Evolutionary conservation across 2,888 invertebrate genomes (phyloP).

Genomic region (Gisinianus flammeolus): DNA sequence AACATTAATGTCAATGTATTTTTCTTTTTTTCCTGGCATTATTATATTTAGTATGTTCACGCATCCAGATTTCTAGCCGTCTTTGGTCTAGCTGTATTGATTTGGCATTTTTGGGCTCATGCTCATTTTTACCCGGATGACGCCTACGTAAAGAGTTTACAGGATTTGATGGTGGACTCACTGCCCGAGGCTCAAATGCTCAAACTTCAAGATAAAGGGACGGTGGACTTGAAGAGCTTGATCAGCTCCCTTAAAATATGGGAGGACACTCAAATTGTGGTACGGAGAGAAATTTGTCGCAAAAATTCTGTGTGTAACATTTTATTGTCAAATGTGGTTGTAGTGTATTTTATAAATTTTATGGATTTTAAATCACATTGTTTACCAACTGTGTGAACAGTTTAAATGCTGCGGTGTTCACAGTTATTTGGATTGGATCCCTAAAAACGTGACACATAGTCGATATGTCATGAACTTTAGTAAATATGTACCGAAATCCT

Average conservation of each 20-base stretch:
- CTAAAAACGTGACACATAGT: not conserved
- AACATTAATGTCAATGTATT: too few relatives aligned
- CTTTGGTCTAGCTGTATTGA: not conserved
- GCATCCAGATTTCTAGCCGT: slow-evolving; percentile 5
- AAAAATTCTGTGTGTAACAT: too few relatives aligned
- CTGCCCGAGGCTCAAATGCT: not conserved
- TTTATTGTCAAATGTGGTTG: too few relatives aligned
- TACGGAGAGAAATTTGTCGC: too few relatives aligned
- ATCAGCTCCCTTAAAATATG: not conserved
- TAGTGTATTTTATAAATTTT: too few relatives aligned
- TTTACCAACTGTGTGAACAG: too few relatives aligned
- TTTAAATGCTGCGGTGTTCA: slow-evolving; percentile 30
- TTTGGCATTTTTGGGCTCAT: slow-evolving; percentile 23
- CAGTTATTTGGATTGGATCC: slow-evolving; percentile 11
- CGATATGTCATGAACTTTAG: not conserved
- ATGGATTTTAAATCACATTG: too few relatives aligned
- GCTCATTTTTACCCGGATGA: slow-evolving; percentile 1
- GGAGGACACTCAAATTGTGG: slow-evolving; percentile 15
- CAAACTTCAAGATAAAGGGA: not conserved
- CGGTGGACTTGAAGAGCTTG: too few relatives aligned
- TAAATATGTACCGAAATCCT: slow-evolving; percentile 10
- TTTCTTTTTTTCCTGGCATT: not conserved
- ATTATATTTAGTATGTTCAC: not conserved
- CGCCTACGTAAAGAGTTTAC: not conserved
- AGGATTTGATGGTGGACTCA: not conserved